Evolutionary conservation across 23 tunicate species (phyloP), one percentile per base, ranked within the genome.

Genomic region (Ascidia mentula): DNA sequence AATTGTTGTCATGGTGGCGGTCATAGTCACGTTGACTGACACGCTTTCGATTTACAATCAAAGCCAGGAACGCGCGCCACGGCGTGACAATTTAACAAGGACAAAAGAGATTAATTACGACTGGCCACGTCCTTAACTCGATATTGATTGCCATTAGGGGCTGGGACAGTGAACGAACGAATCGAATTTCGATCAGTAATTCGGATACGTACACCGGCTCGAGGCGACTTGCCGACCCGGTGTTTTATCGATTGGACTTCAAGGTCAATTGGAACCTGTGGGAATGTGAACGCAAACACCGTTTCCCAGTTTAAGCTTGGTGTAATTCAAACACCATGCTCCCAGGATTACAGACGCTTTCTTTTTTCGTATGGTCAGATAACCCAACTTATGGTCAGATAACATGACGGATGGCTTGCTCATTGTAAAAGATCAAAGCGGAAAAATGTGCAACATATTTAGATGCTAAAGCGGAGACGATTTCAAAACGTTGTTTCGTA

Each of bases 121-220:
- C 65, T 53, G 65, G 65, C 65, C 65, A 53, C 65, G 65, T 53
- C 65, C 65, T 53, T 53, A 53, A 53, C 65, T 53, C 65, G 65
- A 53, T 53, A 53, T 53, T 53, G 65, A 53, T 53, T 53, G 65
- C 65, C 65, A 53, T 53, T 53, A 53, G 65, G 65, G 65, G 24
- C 65, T 6, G 65, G 65, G 22, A 20, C 24, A 26, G 13, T 28
- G 65, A 28, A n/a, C 13, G 24, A 53, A 3, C 22, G 2, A 53
- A 53, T 53, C 65, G 65, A 53, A 26, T 53, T 53, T 53, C 65
- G 65, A 53, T 53, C 65, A 53, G 24, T 28, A 26, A 53, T 53
- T 53, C 65, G 28, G 22, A 53, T 28, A 53, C 65, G 13, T 53
- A 53, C 65, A 53, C 65, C 7, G 13, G 13, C 13, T 6, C 22